Conservation (phyloP, 2,113 vertebrate genomes). For the Corythoichthys intestinalis region DNA sequence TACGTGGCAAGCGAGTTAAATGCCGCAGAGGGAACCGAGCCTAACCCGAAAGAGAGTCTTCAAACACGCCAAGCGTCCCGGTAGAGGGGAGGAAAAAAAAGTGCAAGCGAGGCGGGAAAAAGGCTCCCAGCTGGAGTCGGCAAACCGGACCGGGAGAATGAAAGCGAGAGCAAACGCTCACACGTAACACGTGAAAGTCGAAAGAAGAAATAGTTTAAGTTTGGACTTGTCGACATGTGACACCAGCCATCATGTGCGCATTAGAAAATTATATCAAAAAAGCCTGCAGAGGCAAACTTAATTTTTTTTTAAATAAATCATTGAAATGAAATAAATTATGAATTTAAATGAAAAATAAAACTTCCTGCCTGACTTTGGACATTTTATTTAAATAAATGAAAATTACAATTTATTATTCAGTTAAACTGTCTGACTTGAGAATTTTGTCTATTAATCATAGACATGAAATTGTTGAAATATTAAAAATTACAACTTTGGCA, state of each 20-base stretch:
- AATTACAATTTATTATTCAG: not conserved
- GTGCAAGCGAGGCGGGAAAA: not conserved
- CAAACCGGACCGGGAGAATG: not conserved
- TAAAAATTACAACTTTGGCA: too few species aligned
- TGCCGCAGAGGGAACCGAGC: not conserved
- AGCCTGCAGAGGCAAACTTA: not conserved
- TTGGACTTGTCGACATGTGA: not conserved
- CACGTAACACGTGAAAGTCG: not conserved
- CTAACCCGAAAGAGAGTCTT: not conserved
- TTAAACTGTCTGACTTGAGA: not conserved
- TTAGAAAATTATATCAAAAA: not conserved
- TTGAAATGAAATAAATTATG: not conserved
- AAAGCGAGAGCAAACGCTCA: not conserved
- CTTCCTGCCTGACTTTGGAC: not conserved
- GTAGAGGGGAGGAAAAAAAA: not conserved
- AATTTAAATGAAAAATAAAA: not conserved
- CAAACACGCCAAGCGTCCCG: conserved; percentile 1
- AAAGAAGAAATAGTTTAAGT: not conserved
- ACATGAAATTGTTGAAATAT: too few species aligned
- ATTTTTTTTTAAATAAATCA: conserved; percentile 1
- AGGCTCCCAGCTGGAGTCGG: conserved; percentile 1
- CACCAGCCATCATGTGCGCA: not conserved
- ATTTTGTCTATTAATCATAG: not conserved
- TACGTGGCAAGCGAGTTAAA: not conserved
- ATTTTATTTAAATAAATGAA: not conserved